Percentiles rank a stretch among this genome's conserved stretches.
Conservation (phyloP, 2,888 invertebrate genomes). For the Julus scandinavius region DNA sequence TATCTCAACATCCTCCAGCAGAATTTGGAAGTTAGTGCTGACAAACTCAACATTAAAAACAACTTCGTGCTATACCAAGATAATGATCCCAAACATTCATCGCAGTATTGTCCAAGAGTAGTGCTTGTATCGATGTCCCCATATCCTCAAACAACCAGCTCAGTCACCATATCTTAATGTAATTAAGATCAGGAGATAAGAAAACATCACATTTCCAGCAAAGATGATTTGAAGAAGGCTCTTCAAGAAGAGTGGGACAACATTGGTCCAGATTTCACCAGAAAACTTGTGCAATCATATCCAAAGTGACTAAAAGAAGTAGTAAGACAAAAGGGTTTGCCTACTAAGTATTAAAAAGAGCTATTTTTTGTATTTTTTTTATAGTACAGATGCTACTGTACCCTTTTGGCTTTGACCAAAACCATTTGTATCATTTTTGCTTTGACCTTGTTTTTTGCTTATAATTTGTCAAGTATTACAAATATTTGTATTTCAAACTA, state of each 20-base stretch:
- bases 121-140: conserved; percentile 32
- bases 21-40: not conserved
- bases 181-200: conserved; percentile 13
- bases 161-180: conserved; percentile 35
- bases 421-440: too few species aligned
- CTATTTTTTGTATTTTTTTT: too few species aligned
- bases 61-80: not conserved
- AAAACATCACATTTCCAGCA: conserved; percentile 43
- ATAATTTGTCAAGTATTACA: too few species aligned
- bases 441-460: too few species aligned
- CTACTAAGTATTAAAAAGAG: not conserved
- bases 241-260: conserved; percentile 33
- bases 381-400: too few species aligned
- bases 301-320: not conserved
- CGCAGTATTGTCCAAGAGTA: not conserved
- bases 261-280: not conserved
- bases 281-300: not conserved
- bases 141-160: not conserved
- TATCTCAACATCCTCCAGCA: not conserved
- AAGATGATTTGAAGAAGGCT: conserved; percentile 23
- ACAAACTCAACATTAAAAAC: not conserved
- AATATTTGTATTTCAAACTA: too few species aligned
- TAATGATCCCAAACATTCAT: not conserved
- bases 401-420: too few species aligned
- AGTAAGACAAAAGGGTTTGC: conserved; percentile 8